Conservation (phyloP, 2,113 vertebrate species). For the Xiphorhynchus elegans region DNA sequence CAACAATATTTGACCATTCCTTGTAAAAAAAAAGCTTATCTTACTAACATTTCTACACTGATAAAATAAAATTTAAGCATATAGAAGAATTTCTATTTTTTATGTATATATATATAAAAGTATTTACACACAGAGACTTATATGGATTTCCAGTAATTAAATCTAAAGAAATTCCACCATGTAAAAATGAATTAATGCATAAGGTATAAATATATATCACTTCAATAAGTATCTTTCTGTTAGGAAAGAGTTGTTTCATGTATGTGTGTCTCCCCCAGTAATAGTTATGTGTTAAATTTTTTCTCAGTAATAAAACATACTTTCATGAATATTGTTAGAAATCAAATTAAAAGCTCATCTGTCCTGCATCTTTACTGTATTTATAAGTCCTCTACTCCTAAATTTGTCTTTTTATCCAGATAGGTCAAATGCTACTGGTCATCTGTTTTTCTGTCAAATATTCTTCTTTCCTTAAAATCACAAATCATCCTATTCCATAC, state of each 20-base stretch:
- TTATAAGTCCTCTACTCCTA: neutral
- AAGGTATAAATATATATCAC: neutral
- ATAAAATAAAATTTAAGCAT: neutral
- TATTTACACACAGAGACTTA: neutral
- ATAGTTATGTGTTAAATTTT: neutral
- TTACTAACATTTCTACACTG: neutral
- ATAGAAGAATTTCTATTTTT: neutral
- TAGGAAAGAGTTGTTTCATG: neutral
- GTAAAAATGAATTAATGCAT: neutral
- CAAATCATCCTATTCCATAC: neutral
- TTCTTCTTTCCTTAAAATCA: neutral
- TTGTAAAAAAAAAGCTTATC: neutral
- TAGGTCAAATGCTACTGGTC: neutral
- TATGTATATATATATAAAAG: neutral
- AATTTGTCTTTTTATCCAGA: neutral
- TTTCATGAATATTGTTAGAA: neutral
- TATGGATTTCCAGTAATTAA: neutral
- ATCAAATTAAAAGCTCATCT: neutral
- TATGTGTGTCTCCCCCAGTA: neutral
- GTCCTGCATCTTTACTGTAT: neutral
- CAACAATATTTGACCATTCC: neutral
- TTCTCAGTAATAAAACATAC: neutral
- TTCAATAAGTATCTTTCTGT: neutral
- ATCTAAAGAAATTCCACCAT: neutral
- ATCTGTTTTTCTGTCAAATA: neutral